Evolutionary conservation across 92 coral and sea anemone species (phyloP).

Genomic region (Siderastrea siderea): DNA sequence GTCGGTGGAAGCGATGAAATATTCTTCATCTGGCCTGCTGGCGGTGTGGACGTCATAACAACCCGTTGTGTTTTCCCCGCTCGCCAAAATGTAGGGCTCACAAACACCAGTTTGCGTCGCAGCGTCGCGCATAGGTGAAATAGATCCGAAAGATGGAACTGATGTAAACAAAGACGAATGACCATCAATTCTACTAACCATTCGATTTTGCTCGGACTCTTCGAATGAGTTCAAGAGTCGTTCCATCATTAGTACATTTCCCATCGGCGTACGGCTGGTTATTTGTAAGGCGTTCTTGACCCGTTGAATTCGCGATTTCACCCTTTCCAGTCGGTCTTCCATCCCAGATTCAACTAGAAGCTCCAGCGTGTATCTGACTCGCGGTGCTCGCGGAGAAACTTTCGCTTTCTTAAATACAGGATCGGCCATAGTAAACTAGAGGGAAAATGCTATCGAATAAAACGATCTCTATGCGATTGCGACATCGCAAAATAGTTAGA

Average conservation of each 20-base stretch:
- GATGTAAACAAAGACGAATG: conserved; percentile 10
- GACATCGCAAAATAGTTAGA: neutral
- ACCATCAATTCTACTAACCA: neutral
- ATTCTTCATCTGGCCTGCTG: conserved; percentile 16
- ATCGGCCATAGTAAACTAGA: conserved; percentile 29
- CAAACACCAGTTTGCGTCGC: conserved; percentile 13
- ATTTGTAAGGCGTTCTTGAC: conserved; percentile 4
- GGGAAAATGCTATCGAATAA: neutral
- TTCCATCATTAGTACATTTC: conserved; percentile 44
- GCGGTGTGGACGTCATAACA: conserved; percentile 35
- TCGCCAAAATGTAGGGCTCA: neutral
- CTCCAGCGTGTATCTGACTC: conserved; percentile 16
- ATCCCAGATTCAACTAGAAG: conserved; percentile 24
- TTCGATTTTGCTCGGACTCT: neutral
- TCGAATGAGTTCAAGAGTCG: conserved; percentile 24
- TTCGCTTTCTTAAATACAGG: conserved; percentile 35
- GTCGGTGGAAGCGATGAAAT: conserved; percentile 23
- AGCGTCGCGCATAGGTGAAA: neutral
- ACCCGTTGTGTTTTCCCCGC: conserved; percentile 31
- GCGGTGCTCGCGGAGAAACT: neutral
- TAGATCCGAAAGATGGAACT: neutral
- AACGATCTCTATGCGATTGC: neutral
- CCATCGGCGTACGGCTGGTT: conserved; percentile 35
- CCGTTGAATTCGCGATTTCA: conserved; percentile 27
- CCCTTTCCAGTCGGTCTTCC: conserved; percentile 28